Conservation (phyloP, 2,888 invertebrate genomes). For the Ceriagrion tenellum region DNA sequence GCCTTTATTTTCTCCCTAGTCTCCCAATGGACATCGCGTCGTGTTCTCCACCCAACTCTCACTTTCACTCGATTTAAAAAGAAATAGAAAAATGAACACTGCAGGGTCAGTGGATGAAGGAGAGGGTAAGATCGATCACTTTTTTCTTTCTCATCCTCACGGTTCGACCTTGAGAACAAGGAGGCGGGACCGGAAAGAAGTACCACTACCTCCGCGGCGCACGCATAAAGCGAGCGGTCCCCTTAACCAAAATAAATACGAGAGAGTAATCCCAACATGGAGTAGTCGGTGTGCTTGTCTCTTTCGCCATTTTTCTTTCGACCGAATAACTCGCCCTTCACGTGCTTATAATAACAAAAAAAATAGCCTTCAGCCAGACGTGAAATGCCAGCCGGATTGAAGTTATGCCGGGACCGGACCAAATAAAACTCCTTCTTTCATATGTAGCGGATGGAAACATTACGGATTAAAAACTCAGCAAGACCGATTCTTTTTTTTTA, state of each 20-base stretch:
- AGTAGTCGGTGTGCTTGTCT: neutral
- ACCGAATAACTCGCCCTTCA: neutral
- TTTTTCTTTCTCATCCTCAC: neutral
- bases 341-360: neutral
- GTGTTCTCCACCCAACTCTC: neutral
- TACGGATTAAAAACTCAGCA: neutral
- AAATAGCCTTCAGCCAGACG: neutral
- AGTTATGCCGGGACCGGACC: neutral
- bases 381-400: neutral
- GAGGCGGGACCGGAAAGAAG: neutral
- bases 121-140: neutral
- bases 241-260: neutral
- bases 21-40: neutral
- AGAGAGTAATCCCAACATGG: neutral
- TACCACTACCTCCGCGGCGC: neutral
- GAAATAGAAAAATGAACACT: neutral
- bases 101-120: neutral
- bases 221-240: neutral
- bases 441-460: neutral
- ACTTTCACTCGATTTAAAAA: slow-evolving; percentile 1
- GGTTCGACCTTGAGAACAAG: neutral
- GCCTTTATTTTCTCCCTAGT: neutral
- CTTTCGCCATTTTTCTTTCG: neutral
- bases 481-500: neutral
- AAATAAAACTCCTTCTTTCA: neutral